Evolutionary conservation across 2,888 invertebrate genomes (phyloP), one percentile per base, ranked within the genome.

Genomic region (Diogma glabrata): DNA sequence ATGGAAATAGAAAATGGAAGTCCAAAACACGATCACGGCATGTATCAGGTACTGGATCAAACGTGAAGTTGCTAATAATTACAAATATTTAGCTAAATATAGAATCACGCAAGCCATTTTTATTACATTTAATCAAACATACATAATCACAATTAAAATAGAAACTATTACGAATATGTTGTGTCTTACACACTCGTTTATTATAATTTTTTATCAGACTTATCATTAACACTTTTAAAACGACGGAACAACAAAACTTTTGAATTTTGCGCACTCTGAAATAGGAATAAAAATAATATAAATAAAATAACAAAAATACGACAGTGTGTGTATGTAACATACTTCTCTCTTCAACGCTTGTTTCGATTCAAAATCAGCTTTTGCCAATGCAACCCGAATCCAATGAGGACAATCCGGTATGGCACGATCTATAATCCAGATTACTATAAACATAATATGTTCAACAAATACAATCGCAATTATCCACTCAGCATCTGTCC

Each of bases 361-460:
- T 58, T 76, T 75, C 7, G 79, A 78, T 60, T 78, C 77, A 60
- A 76, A 77, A 60, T 77, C 78, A 48, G 73, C 73, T 60, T 73
- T 76, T 2, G 81, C 77, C 51, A 82, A 64, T 4, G 77, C 78
- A 17, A 80, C 72, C 52, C 79, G 71, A 19, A 82, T 79, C 78
- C 78, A 79, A 56, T 79, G 75, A 3, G 85, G 84, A 52, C 79
- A 76, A 62, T 85, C 84, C 23, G 82, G 80, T 55, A 86, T 84
- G 24, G 78, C 74, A 60, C 78, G 77, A 60, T 81, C 78, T 24
- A 86, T 70, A 12, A 79, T 69, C 56, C 78, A 78, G 55, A 82
- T 75, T n/a, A 81, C 60, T 6, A 75, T 78, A 47, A 85, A 63
- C 22, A 85, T 67, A n/a, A 77, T 59, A 64, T 86, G 85, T 67